Percentiles rank a stretch among this genome's conserved stretches.
Evolutionary conservation across 2,797 vertebrate genomes (phyloP).

Genomic region (Xerus rutilus): DNA sequence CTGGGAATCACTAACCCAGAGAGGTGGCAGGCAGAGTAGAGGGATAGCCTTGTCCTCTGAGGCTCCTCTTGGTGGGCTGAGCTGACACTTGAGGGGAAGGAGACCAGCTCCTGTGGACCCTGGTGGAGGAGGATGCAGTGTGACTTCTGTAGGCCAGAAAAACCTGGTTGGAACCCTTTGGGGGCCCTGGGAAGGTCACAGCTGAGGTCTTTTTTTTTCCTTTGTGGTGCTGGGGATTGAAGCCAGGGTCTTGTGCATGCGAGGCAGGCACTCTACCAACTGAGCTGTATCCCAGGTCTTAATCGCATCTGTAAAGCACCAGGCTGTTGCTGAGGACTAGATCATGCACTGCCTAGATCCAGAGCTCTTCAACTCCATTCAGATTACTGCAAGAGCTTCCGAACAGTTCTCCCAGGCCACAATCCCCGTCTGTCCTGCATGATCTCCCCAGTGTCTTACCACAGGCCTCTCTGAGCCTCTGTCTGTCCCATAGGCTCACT

Average conservation of each 20-base stretch:
- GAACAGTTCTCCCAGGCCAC: background rate
- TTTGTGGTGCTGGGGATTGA: no score
- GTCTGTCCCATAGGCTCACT: background rate
- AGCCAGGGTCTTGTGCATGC: no score
- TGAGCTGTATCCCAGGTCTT: background rate
- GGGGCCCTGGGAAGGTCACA: background rate
- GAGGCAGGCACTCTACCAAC: no score
- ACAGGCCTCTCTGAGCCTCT: background rate
- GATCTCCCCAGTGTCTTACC: background rate
- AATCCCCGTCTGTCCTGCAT: background rate
- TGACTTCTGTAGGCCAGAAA: background rate
- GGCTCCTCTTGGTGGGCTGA: background rate
- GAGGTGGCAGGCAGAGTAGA: background rate
- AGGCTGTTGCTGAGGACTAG: background rate
- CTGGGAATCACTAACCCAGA: background rate
- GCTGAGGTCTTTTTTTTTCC: no score
- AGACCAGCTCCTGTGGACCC: background rate
- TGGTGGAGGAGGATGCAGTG: background rate
- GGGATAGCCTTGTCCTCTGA: background rate
- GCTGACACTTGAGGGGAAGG: background rate
- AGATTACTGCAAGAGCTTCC: background rate
- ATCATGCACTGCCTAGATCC: background rate
- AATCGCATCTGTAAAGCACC: background rate
- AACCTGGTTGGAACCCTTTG: background rate
- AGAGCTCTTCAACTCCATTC: background rate